Evolutionary conservation across 2,797 vertebrate species (phyloP).

Genomic region (Remorina albescens): DNA sequence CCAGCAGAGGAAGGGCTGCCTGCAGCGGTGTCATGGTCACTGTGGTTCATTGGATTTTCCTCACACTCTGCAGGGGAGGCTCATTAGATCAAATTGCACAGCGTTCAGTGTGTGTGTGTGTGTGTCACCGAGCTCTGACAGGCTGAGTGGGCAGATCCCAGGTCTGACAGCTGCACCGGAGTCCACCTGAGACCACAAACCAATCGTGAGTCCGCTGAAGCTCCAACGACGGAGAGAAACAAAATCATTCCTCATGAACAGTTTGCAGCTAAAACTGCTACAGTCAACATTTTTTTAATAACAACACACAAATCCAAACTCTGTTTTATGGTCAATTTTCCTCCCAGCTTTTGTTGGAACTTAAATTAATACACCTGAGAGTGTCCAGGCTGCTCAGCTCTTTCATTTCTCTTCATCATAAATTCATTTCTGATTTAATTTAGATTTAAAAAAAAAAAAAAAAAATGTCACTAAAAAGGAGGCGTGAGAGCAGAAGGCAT

Average conservation of each 20-base stretch:
- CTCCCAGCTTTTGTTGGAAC: too few relatives aligned
- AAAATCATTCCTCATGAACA: not conserved
- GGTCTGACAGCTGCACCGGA: slow-evolving; percentile 11
- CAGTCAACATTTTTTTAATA: too few relatives aligned
- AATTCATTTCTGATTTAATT: too few relatives aligned
- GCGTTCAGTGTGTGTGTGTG: slow-evolving; percentile 20
- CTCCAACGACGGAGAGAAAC: not conserved
- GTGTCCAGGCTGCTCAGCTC: too few relatives aligned
- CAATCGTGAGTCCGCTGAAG: not conserved
- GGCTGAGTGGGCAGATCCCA: slow-evolving; percentile 29
- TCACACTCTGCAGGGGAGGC: slow-evolving; percentile 17
- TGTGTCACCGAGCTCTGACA: slow-evolving; percentile 38
- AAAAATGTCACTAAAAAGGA: too few relatives aligned
- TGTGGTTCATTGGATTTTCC: slow-evolving; percentile 1
- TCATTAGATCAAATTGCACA: slow-evolving; percentile 52
- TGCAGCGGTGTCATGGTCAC: slow-evolving; percentile 37
- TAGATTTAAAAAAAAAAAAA: too few relatives aligned
- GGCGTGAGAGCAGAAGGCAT: too few relatives aligned
- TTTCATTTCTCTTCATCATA: too few relatives aligned
- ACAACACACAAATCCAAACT: too few relatives aligned
- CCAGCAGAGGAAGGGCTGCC: slow-evolving; percentile 11
- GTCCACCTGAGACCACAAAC: not conserved
- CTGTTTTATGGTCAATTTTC: too few relatives aligned
- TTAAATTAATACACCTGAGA: too few relatives aligned
- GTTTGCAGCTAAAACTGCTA: too few relatives aligned